Evolutionary conservation across 2,797 vertebrate genomes (phyloP).

Genomic region (Poliocrania exsul): DNA sequence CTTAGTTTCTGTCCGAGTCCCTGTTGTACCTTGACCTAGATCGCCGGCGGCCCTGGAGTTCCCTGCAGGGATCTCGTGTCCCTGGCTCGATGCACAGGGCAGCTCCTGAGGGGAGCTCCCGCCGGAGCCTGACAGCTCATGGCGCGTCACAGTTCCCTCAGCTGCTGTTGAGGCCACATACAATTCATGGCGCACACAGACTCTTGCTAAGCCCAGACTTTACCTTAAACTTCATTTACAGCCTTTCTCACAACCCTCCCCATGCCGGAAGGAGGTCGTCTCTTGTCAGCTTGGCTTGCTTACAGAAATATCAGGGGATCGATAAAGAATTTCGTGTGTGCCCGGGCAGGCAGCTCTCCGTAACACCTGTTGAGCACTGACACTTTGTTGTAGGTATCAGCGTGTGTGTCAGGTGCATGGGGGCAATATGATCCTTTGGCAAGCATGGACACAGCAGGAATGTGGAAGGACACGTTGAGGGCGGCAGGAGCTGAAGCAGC

Average conservation of each 20-base stretch:
- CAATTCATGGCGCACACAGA: not conserved
- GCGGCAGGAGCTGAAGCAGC: fast-evolving
- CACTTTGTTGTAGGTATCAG: not conserved
- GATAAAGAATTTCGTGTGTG: fast-evolving
- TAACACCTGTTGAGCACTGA: not conserved
- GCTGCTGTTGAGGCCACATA: not conserved
- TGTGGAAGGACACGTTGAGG: fast-evolving
- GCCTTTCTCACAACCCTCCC: fast-evolving
- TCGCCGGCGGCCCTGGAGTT: not conserved
- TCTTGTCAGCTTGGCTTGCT: fast-evolving
- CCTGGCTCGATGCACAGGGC: not conserved
- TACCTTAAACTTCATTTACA: not conserved
- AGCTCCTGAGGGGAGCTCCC: not conserved
- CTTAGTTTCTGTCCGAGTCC: fast-evolving
- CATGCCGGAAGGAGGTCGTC: fast-evolving
- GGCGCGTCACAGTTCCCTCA: fast-evolving
- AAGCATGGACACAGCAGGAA: fast-evolving
- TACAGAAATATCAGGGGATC: not conserved
- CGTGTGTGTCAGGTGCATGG: fast-evolving
- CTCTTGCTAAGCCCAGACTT: not conserved
- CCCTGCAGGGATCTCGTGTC: too few relatives aligned
- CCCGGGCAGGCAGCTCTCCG: fast-evolving
- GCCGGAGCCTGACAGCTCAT: not conserved
- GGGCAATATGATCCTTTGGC: fast-evolving
- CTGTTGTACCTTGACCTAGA: not conserved